Conservation (phyloP, 2,888 invertebrate genomes). For the Stegophylla sp. region DNA sequence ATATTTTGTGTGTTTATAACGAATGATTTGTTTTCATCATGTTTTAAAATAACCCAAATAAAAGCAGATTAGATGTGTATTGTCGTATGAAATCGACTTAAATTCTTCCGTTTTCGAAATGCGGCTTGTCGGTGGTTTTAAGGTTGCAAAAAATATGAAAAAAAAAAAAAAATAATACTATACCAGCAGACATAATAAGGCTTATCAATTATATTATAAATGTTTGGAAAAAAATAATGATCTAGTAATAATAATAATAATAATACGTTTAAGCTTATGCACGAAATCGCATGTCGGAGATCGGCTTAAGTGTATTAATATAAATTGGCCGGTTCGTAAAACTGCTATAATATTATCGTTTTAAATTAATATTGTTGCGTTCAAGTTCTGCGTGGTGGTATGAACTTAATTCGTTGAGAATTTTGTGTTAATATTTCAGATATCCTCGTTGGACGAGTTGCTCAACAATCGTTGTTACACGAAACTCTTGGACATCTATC, state of each 20-base stretch:
- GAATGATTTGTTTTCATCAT: no score
- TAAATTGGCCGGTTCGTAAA: not conserved
- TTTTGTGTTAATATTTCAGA: conserved; percentile 66
- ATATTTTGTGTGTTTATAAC: no score
- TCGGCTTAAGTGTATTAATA: conserved; percentile 10
- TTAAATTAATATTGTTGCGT: not conserved
- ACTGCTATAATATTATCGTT: not conserved
- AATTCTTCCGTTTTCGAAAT: not conserved
- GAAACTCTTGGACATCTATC: conserved; percentile 75
- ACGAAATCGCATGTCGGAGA: not conserved
- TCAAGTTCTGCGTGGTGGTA: no score
- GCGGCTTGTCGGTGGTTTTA: not conserved
- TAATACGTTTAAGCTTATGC: not conserved
- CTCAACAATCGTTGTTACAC: conserved; percentile 74
- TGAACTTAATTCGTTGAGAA: no score
- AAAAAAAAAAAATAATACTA: not conserved
- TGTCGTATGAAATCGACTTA: no score
- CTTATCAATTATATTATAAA: not conserved
- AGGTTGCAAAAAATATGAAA: not conserved
- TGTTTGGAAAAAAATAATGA: conserved; percentile 3
- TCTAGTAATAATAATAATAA: not conserved
- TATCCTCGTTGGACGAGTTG: conserved; percentile 71
- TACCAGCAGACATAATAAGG: not conserved
- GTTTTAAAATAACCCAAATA: no score
- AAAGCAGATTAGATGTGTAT: no score